Base-by-base conservation (phyloP, 1,140 invertebrate species). In the Bursaphelenchus mucronatus region DNA sequence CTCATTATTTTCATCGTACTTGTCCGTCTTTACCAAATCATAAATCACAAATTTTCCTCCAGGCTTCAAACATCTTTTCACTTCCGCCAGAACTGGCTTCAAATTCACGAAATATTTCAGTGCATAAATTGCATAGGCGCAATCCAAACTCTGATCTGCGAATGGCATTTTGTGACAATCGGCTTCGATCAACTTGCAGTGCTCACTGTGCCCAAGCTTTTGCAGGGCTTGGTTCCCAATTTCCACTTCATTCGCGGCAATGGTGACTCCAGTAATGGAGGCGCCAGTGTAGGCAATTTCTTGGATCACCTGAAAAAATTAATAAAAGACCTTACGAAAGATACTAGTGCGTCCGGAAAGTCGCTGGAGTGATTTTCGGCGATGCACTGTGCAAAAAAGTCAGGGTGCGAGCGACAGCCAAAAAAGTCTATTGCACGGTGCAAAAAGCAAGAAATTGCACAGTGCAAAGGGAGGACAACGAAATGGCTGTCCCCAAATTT, bases 161-260 rank as follows among this genome's bases (percentile, higher is more conserved):
- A 80, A 67, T n/a, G 76, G 76, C 64, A 84, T 47, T 67, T 72
- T 47, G 74, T 86, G 88, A 63, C 87, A 90, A 70, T 88, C 87
- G 8, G 77, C 84, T 19, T 82, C 83, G 7, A 71, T 64, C 5
- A 74, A 41, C 8, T 61, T 58, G 64, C 79, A 81, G n/a, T 49
- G 40, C 9, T 61, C 43, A 17, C 68, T 49, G 21, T 73, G 52
- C n/a, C 71, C 74, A 9, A 61, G 30, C 21, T 65, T 56, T 41
- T 64, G 10, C 56, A 80, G 77, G 39, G 70, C 63, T 13, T 45
- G 53, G 55, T 80, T 78, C 13, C 76, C 76, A 51, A 75, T 77
- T 53, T 72, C 52, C 1, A 77, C 73, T 52, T 80, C 78, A 65
- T 80, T 75, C 1, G 66, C 63, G 44, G 78, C 77, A 56, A 80